phyloP scores from a whole-genome alignment of 2,797 vertebrate species.

The Naso thynnoides region DNA sequence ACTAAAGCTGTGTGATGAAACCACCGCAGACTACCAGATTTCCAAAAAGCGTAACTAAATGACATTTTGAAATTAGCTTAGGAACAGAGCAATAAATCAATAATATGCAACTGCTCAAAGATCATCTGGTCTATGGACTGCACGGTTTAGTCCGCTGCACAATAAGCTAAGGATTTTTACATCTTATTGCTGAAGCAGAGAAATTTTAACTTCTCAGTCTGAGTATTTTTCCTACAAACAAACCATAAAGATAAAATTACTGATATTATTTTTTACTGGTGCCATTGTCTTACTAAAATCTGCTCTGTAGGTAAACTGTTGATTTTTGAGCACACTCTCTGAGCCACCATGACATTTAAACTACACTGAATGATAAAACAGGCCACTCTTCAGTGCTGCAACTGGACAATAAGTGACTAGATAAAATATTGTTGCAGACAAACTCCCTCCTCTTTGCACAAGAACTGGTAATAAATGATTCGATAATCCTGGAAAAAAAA shows the following conservation, averaged over 20 bases:
- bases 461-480: not conserved
- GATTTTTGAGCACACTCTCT: conserved; percentile 6
- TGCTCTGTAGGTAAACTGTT: not conserved
- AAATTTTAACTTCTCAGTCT: not conserved
- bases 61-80: conserved; percentile 1
- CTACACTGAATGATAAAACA: conserved; percentile 5
- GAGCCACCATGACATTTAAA: not conserved
- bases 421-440: too few relatives aligned
- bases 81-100: conserved; percentile 55
- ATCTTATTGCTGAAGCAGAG: not conserved
- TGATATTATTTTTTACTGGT: not conserved
- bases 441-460: too few relatives aligned
- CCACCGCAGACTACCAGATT: not conserved
- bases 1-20: not conserved
- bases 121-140: conserved; percentile 2
- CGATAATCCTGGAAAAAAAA: not conserved
- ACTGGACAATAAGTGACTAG: not conserved
- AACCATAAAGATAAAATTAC: not conserved
- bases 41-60: not conserved
- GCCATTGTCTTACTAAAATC: not conserved
- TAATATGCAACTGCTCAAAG: conserved; percentile 14
- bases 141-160: not conserved
- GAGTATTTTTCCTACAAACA: not conserved
- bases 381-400: not conserved
- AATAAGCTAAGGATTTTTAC: not conserved